Evolutionary conservation across 2,113 vertebrate species (phyloP).

Genomic region (Colaptes auratus): DNA sequence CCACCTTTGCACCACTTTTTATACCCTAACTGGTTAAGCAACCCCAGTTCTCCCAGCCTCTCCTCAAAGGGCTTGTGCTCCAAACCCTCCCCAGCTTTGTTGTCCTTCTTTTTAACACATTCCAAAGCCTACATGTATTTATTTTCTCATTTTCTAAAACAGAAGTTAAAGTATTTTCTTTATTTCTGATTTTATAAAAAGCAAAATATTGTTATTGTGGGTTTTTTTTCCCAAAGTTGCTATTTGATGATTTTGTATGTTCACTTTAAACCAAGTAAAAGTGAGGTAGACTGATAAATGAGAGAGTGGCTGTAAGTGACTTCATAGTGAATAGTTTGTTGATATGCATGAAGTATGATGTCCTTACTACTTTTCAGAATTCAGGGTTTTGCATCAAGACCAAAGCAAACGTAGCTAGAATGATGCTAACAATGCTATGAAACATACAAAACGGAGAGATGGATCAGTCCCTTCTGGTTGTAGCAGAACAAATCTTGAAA

Average conservation of each 20-base stretch:
- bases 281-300: not conserved
- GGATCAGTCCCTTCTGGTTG: not conserved
- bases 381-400: conserved; percentile 22
- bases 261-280: not conserved
- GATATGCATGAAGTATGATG: not conserved
- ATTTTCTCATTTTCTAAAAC: not conserved
- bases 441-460: not conserved
- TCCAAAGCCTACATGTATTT: not conserved
- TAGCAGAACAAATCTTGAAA: conserved; percentile 8
- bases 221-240: not conserved
- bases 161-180: not conserved
- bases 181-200: not conserved
- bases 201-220: not conserved
- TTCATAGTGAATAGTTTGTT: conserved; percentile 25
- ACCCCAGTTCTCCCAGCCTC: too few relatives aligned
- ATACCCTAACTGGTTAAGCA: too few relatives aligned
- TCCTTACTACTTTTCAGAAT: conserved; percentile 9
- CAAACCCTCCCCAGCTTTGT: too few relatives aligned
- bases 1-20: too few relatives aligned
- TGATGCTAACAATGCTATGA: conserved; percentile 24
- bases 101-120: not conserved
- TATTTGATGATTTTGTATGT: not conserved
- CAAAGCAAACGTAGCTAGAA: conserved; percentile 44
- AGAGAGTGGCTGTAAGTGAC: not conserved
- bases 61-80: too few relatives aligned